These are phyloP conservation scores for Idris sp. DNA, from an alignment of 1,140 invertebrate genomes.

Conservation along the genomic window DNA sequence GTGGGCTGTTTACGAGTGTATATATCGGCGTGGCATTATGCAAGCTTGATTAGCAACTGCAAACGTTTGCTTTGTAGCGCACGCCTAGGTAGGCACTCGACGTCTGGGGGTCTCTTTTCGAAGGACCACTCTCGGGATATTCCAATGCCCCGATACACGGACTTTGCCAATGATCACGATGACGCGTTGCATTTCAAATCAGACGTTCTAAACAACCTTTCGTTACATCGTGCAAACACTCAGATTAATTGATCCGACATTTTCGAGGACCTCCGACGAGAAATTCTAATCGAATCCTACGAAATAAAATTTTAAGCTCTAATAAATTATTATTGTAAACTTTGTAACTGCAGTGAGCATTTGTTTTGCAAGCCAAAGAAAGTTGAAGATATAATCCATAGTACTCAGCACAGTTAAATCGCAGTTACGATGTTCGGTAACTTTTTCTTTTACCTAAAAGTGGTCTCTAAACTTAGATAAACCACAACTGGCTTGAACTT, in stretches of 20 bases:
- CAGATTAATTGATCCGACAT: not conserved
- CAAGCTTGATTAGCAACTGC: constrained; percentile 76
- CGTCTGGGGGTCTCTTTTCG: constrained; percentile 51
- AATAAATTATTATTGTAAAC: too few relatives aligned
- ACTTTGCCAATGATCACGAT: constrained; percentile 39
- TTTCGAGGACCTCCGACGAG: constrained; percentile 5
- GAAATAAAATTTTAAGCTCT: too few relatives aligned
- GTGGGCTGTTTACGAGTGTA: constrained; percentile 72
- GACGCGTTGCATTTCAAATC: constrained; percentile 40
- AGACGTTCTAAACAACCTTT: constrained; percentile 23
- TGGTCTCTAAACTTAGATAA: constrained; percentile 66
- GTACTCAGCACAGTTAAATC: constrained; percentile 59
- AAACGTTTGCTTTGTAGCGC: constrained; percentile 74
- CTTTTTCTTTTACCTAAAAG: constrained; percentile 65
- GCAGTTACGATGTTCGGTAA: constrained; percentile 63
- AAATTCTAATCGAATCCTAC: too few relatives aligned
- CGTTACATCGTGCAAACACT: constrained; percentile 18
- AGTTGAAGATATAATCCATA: constrained; percentile 45
- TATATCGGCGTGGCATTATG: constrained; percentile 74
- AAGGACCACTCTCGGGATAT: constrained; percentile 36
- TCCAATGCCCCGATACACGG: constrained; percentile 46
- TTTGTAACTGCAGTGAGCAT: too few relatives aligned
- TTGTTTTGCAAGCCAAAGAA: constrained; percentile 36
- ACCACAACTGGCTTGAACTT: constrained; percentile 58
- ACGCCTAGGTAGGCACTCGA: constrained; percentile 52